Conservation (phyloP, 1,140 invertebrate species). For the Tetramorium parvispinum region DNA sequence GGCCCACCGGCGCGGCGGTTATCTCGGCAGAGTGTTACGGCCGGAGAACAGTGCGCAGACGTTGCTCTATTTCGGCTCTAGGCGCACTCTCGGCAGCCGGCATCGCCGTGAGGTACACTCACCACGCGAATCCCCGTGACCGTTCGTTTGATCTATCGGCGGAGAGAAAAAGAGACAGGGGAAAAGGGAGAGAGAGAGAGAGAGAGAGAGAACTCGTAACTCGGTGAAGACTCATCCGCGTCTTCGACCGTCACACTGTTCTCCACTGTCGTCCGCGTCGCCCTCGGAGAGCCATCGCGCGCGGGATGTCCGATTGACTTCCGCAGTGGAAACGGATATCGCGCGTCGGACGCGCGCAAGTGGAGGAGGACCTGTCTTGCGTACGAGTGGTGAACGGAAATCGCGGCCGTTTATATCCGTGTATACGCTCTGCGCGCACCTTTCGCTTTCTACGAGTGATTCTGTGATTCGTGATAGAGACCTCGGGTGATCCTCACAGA, state of each 20-base stretch:
- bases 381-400: conserved; percentile 65
- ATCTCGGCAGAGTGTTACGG: conserved; percentile 73
- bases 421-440: conserved; percentile 13
- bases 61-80: conserved; percentile 72
- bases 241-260: background rate
- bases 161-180: background rate
- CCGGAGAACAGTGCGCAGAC: conserved; percentile 71
- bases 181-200: background rate
- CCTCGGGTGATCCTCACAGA: background rate
- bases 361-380: conserved; percentile 44
- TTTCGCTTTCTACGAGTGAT: conserved; percentile 70
- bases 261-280: conserved; percentile 7
- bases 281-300: background rate
- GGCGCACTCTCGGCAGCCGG: conserved; percentile 38
- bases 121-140: conserved; percentile 25
- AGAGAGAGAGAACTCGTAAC: background rate
- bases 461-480: conserved; percentile 66
- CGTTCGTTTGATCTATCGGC: background rate
- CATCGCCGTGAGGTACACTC: conserved; percentile 13
- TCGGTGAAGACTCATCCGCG: conserved; percentile 2
- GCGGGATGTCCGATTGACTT: conserved; percentile 53
- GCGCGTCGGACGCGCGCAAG: conserved; percentile 56
- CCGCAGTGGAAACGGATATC: conserved; percentile 62
- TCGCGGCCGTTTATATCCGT: background rate
- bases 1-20: conserved; percentile 69